phyloP scores from a whole-genome alignment of 2,797 vertebrate species.

The Halcyon smyrnensis region DNA sequence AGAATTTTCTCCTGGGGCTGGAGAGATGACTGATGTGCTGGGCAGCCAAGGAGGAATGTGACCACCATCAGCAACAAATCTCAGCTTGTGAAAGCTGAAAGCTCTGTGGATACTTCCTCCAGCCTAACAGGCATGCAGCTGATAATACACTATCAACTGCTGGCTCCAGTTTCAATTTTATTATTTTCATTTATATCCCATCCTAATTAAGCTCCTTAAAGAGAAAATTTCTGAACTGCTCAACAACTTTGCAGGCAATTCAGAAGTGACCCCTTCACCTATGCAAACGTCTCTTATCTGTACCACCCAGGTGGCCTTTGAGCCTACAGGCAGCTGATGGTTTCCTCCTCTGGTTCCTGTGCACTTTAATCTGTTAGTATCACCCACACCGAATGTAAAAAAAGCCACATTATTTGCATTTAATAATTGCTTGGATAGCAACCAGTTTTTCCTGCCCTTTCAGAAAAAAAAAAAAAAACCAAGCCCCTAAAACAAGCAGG shows the following conservation, averaged over 20 bases:
- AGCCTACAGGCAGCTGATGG: background rate
- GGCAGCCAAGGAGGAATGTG: background rate
- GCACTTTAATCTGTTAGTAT: background rate
- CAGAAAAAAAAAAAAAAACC: background rate
- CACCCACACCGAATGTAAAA: background rate
- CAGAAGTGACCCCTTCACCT: background rate
- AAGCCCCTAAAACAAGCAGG: background rate
- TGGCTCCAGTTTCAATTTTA: background rate
- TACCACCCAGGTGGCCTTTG: background rate
- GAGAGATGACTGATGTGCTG: background rate
- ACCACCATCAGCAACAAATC: background rate
- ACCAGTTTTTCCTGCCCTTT: constrained; percentile 15
- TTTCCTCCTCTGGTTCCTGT: background rate
- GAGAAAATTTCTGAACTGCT: background rate
- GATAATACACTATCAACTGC: background rate
- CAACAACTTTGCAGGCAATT: background rate
- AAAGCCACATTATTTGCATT: background rate
- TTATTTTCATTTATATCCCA: background rate
- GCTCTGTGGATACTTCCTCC: background rate
- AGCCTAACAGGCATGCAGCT: background rate
- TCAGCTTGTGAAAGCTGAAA: background rate
- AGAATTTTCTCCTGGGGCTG: background rate
- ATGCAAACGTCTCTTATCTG: background rate
- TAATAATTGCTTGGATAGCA: background rate
- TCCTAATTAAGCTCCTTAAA: background rate